Conservation (phyloP, 2,797 vertebrate genomes). For the Australoheros facetus region DNA sequence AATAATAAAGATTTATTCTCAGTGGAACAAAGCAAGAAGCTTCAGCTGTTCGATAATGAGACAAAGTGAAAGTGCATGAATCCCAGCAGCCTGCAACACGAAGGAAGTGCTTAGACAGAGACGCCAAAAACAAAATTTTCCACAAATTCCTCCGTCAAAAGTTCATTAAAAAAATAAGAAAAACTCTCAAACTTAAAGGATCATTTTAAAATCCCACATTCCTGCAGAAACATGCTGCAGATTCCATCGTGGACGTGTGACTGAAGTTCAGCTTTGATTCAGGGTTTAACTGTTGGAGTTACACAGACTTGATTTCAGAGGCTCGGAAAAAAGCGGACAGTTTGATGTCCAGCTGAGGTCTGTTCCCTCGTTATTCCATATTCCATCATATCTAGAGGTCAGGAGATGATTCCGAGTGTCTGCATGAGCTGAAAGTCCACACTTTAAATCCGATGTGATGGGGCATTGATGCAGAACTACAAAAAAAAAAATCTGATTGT, state of each 20-base stretch:
- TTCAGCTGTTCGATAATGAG: neutral
- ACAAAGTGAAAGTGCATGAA: too few relatives aligned
- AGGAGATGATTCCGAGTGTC: neutral
- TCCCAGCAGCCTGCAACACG: too few relatives aligned
- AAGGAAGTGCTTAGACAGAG: too few relatives aligned
- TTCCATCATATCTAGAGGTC: neutral
- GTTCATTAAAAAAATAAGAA: too few relatives aligned
- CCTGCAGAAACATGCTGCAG: neutral
- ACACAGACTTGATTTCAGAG: neutral
- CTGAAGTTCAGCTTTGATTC: neutral
- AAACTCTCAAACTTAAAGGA: too few relatives aligned
- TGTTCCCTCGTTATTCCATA: neutral
- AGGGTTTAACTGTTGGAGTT: neutral
- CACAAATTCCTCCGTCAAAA: too few relatives aligned
- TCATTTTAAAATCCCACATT: neutral
- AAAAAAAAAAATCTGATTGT: neutral
- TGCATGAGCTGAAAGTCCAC: too few relatives aligned
- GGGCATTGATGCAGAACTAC: too few relatives aligned
- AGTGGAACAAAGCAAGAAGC: neutral
- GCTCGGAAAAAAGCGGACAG: neutral
- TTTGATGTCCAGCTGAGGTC: neutral
- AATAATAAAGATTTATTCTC: too few relatives aligned
- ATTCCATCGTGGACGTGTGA: neutral
- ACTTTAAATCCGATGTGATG: too few relatives aligned
- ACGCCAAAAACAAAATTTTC: too few relatives aligned